Evolutionary conservation across 2,113 vertebrate species (phyloP).

Genomic region (Mus pahari): DNA sequence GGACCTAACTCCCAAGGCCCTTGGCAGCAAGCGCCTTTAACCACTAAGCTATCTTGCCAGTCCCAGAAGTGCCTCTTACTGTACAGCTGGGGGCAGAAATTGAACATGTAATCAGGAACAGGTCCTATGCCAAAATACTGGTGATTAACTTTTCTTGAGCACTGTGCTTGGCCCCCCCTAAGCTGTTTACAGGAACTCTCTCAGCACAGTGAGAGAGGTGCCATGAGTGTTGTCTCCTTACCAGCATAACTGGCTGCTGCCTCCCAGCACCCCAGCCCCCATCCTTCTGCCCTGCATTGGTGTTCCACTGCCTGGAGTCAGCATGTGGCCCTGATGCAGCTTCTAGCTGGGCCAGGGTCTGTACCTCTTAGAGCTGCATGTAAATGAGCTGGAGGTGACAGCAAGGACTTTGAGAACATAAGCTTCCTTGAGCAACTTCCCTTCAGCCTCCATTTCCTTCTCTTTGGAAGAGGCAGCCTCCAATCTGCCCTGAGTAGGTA

Average conservation of each 20-base stretch:
- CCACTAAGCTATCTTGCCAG: background rate
- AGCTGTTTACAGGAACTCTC: background rate
- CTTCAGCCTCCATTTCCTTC: background rate
- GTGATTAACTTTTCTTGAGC: conserved; percentile 66
- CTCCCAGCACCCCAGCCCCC: rapidly evolving
- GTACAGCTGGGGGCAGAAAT: background rate
- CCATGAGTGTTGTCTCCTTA: rapidly evolving
- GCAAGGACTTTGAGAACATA: background rate
- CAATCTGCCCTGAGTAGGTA: background rate
- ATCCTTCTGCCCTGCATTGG: background rate
- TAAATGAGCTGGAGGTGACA: background rate
- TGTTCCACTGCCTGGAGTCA: background rate
- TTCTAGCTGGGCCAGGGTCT: background rate
- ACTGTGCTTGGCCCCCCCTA: background rate
- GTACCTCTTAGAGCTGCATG: background rate
- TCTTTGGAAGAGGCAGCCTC: background rate
- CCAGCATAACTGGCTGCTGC: rapidly evolving
- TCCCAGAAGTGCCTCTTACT: background rate
- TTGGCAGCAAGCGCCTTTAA: background rate
- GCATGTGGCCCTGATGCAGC: background rate
- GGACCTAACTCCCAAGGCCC: background rate
- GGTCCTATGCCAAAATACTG: conserved; percentile 34
- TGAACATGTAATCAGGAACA: conserved; percentile 48
- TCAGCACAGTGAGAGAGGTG: background rate
- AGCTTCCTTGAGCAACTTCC: background rate